Base-by-base conservation (phyloP, 2,888 invertebrate species). In the Anarsia innoxiella region DNA sequence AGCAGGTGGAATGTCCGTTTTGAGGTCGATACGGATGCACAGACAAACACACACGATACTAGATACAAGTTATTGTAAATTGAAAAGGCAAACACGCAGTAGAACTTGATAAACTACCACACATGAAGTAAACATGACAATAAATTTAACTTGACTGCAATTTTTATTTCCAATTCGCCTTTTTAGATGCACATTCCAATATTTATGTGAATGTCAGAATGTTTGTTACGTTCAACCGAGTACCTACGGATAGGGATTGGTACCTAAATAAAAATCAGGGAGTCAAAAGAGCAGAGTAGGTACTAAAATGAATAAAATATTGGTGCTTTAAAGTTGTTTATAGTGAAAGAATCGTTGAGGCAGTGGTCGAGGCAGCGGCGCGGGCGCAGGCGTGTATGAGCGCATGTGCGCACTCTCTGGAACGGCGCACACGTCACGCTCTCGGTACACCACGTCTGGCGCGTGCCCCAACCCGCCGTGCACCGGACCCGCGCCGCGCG, bases 351-450 rank as follows among this genome's bases (percentile, higher is more conserved):
- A n/a, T 25, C 8, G 25, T 9, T 4, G 8, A 25, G 19, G 8
- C 19, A 8, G 19, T 8, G 19, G 19, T 19, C 35, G 39, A 12
- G 31, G 27, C 26, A 27, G 36, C 26, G 37, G 34, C 11, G 34
- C 23, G 15, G 8, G 19, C 8, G 26, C 11, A 11, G 10, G 28
- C 12, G 41, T 26, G 38, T 12, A 30, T 34, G 32, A 31, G 35
- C 31, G 50, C 54, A 12, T 6, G 64, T 56, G 63, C 58, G 49
- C 72, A 66, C 52, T 54, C 66, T 71, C 59, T 55, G 79, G 76
- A 78, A 79, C 76, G 64, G 52, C 66, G 75, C 66, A 51, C 73
- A 57, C 78, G 77, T 73, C 74, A 75, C 74, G 76, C 68, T 60
- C 52, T 46, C 55, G 43, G 36, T 37, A 44, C 49, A 44, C 51